Base-by-base conservation (phyloP, 2,113 vertebrate genomes). In the Dunckerocampus dactyliophorus region DNA sequence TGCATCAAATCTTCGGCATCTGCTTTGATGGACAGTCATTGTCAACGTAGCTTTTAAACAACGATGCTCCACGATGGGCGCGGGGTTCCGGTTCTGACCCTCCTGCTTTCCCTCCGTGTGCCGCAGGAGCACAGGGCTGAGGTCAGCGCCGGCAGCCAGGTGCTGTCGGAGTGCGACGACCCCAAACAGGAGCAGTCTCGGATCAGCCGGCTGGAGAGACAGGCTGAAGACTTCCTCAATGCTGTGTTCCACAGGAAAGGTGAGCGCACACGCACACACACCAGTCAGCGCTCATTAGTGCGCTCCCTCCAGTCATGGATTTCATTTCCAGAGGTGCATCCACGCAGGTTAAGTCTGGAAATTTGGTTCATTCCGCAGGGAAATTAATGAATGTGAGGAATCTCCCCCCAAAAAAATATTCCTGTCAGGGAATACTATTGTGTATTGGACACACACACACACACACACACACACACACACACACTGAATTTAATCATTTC, bases 171-270 rank as follows among this genome's bases (percentile, higher is more conserved):
- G 91, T 90, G 90, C 67, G 92, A 93, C 87, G 91, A 93, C 74
- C 88, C 92, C 88, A 96, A 92, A 89, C 93, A 92, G 89, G 93
- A 95, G 85, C 92, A 92, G 91, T 91, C 93, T 88, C 94, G 91
- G 87, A 93, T 97, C 90, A 93, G 90, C 90, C 93, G 92, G 83
- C 92, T 98, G 81, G 94, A 98, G 90, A 96, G 89, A 90, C 95
- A 96, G 93, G 95, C 96, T 65, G 93, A 98, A 93, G 95, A 96
- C 85, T 98, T 97, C 91, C 93, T 98, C 93, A 95, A 97, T 98
- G 96, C 95, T 91, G 96, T 98, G 91, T 96, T 98, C 88, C 94
- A 93, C 89, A 95, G 91, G 90, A 97, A 97, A 95, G 95, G 96
- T 98, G 90, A 43, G 11, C 57, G 45, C 53, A 45, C 34, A 55